These are phyloP conservation scores for Meriones psammophilus DNA, from an alignment of 2,797 vertebrate genomes.

Conservation along the genomic window DNA sequence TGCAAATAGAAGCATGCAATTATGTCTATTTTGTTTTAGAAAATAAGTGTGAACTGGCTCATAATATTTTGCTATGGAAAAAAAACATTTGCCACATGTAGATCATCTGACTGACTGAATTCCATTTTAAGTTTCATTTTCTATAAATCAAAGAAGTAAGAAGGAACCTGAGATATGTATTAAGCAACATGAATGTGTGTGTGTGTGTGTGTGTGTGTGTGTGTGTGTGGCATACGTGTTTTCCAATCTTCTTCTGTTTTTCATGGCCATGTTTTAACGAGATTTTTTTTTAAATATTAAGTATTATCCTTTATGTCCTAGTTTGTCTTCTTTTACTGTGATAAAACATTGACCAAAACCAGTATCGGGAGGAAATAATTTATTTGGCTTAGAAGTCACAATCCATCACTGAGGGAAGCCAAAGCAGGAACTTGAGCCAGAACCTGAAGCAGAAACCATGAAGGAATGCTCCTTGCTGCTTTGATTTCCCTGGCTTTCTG, in stretches of 20 bases:
- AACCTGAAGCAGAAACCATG: too few species aligned
- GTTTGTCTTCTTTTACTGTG: background rate
- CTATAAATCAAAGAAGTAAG: background rate
- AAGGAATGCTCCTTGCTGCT: too few species aligned
- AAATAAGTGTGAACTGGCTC: background rate
- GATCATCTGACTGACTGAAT: background rate
- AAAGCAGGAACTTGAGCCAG: background rate
- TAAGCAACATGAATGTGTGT: background rate
- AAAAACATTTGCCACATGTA: background rate
- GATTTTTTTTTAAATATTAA: background rate
- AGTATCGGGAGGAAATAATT: background rate
- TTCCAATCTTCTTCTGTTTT: background rate
- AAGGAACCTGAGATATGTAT: background rate
- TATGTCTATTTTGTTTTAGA: background rate
- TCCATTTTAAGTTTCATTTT: background rate
- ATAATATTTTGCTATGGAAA: background rate
- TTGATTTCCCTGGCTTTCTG: background rate
- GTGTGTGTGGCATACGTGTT: background rate
- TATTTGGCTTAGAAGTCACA: background rate
- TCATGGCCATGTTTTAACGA: background rate
- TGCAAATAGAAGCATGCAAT: background rate
- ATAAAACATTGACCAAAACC: background rate
- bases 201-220: background rate
- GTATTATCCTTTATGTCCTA: background rate
- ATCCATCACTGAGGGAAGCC: too few species aligned